A percentile compares a stretch with the other conserved stretches of the same genome.
phyloP scores from a whole-genome alignment of 2,888 invertebrate species.

The Mythimna lalbum region DNA sequence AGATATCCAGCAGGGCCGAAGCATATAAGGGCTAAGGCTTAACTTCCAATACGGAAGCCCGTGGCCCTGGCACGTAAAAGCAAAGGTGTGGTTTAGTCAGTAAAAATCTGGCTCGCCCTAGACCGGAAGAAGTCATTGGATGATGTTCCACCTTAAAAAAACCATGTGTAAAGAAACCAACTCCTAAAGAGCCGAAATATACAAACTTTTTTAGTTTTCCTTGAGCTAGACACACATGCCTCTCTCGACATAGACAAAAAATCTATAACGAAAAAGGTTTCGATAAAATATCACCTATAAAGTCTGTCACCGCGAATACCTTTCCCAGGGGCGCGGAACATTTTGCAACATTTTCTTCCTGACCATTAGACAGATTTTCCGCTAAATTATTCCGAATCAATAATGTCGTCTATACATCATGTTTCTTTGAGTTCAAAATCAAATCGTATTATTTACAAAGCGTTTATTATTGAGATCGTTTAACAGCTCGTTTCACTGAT shows the following conservation, averaged over 20 bases:
- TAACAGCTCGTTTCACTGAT: conserved; percentile 58
- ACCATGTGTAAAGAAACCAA: too few species aligned
- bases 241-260: not conserved
- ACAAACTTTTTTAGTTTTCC: too few species aligned
- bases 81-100: too few species aligned
- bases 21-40: too few species aligned
- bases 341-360: conserved; percentile 43
- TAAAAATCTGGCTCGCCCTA: too few species aligned
- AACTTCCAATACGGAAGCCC: too few species aligned
- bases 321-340: conserved; percentile 32
- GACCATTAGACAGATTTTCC: conserved; percentile 55
- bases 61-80: too few species aligned
- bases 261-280: conserved; percentile 7
- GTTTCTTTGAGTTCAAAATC: conserved; percentile 39
- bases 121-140: too few species aligned
- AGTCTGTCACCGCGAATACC: conserved; percentile 6
- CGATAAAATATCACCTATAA: not conserved
- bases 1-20: too few species aligned
- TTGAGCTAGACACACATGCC: not conserved
- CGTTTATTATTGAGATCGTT: conserved; percentile 54
- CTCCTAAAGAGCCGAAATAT: too few species aligned
- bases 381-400: conserved; percentile 57
- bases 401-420: conserved; percentile 41
- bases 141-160: too few species aligned
- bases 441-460: conserved; percentile 52